Percentiles rank a stretch among this genome's conserved stretches.
phyloP scores from a whole-genome alignment of 1,140 invertebrate species.

The Eumaeus atala region DNA sequence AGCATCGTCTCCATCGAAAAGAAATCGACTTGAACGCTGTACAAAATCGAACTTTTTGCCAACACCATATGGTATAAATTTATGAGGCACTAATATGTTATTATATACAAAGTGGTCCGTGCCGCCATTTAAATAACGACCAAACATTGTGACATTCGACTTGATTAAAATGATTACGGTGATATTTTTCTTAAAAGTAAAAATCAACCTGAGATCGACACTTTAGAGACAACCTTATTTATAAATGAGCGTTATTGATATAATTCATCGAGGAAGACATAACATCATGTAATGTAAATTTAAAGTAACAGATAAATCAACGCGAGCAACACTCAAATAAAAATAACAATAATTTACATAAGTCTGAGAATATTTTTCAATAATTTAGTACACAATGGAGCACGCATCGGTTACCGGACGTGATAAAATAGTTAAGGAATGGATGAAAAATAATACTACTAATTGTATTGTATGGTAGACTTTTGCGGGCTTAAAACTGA shows the following conservation, averaged over 20 bases:
- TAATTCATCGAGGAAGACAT: constrained; percentile 26
- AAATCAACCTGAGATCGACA: constrained; percentile 72
- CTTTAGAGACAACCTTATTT: constrained; percentile 63
- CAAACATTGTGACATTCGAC: constrained; percentile 54
- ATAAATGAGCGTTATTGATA: constrained; percentile 52
- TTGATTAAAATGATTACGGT: constrained; percentile 49
- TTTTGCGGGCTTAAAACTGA: too few relatives aligned
- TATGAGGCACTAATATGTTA: constrained; percentile 58
- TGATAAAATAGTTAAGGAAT: background rate
- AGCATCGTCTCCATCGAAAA: constrained; percentile 25
- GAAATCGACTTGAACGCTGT: constrained; percentile 24
- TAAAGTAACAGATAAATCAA: constrained; percentile 8
- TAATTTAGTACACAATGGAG: constrained; percentile 3
- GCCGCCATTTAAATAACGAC: constrained; percentile 35
- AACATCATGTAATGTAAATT: constrained; percentile 11
- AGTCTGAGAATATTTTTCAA: constrained; percentile 8
- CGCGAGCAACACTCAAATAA: constrained; percentile 11
- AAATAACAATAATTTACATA: constrained; percentile 6
- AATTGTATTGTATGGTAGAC: too few relatives aligned
- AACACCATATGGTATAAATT: constrained; percentile 46
- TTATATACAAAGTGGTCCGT: constrained; percentile 59
- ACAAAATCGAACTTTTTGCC: constrained; percentile 35
- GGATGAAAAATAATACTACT: too few relatives aligned
- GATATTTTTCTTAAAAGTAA: constrained; percentile 67
- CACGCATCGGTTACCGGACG: background rate